phyloP scores from a whole-genome alignment of 2,113 vertebrate genomes.

The Burhinus oedicnemus region DNA sequence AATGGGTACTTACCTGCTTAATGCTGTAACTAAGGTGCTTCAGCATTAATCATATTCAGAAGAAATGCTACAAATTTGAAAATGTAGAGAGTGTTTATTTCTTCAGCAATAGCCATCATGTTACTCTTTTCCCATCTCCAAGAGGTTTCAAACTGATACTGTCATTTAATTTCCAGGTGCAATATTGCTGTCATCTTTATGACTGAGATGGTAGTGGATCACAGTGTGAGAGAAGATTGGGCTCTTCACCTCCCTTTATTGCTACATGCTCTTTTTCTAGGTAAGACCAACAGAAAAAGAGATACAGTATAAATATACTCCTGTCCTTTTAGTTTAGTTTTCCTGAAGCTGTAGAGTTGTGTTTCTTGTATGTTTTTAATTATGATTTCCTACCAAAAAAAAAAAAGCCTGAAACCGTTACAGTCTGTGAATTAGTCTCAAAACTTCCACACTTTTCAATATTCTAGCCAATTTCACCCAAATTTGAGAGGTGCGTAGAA shows the following conservation, averaged over 20 bases:
- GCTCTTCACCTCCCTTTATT: constrained; percentile 93
- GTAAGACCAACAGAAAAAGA: constrained; percentile 72
- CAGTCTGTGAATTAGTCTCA: not conserved
- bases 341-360: not conserved
- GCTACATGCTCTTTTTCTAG: constrained; percentile 94
- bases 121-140: not conserved
- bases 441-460: not conserved
- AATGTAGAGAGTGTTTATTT: not conserved
- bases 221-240: constrained; percentile 98
- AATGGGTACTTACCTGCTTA: not conserved
- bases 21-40: not conserved
- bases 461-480: not conserved
- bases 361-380: not conserved
- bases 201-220: constrained; percentile 99
- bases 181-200: constrained; percentile 98
- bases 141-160: not conserved
- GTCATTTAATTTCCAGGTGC: constrained; percentile 80
- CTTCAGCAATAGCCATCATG: not conserved
- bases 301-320: not conserved
- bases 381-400: not conserved
- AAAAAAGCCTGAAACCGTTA: not conserved
- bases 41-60: not conserved
- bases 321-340: not conserved
- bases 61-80: not conserved
- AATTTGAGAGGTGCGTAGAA: not conserved